Conservation (phyloP, 2,797 vertebrate species). For the Morelia viridis region DNA sequence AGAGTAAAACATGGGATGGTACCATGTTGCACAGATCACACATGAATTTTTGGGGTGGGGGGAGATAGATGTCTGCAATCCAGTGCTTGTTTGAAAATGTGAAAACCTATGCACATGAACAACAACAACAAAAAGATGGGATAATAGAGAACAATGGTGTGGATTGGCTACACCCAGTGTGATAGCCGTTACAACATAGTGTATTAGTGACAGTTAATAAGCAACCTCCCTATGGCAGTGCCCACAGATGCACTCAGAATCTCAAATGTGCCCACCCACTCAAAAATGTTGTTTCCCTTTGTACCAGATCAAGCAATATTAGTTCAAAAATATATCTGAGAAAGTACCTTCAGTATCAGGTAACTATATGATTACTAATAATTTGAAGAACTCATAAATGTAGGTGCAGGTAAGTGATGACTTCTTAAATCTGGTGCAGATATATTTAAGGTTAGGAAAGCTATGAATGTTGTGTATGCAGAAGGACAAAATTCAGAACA, state of each 20-base stretch:
- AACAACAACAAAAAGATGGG: not conserved
- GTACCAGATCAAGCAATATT: not conserved
- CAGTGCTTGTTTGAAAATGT: not conserved
- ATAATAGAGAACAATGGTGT: not conserved
- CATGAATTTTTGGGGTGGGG: accelerated
- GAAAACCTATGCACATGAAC: not conserved
- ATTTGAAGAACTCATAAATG: not conserved
- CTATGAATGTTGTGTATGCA: not conserved
- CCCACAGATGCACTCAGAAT: not conserved
- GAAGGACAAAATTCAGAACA: slow-evolving; percentile 22
- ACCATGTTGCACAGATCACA: not conserved
- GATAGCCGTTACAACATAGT: not conserved
- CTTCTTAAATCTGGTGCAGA: not conserved
- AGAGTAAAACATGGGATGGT: not conserved
- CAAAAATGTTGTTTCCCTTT: not conserved
- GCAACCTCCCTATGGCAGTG: not conserved
- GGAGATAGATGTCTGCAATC: not conserved
- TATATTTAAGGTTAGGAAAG: not conserved
- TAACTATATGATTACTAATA: not conserved
- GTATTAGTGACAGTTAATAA: not conserved
- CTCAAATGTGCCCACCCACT: not conserved
- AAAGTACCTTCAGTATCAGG: not conserved
- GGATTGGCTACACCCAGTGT: not conserved
- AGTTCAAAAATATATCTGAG: not conserved
- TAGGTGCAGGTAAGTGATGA: not conserved